A percentile compares a stretch with the other conserved stretches of the same genome.
phyloP scores from a whole-genome alignment of 2,113 vertebrate genomes.

The Caretta caretta region DNA sequence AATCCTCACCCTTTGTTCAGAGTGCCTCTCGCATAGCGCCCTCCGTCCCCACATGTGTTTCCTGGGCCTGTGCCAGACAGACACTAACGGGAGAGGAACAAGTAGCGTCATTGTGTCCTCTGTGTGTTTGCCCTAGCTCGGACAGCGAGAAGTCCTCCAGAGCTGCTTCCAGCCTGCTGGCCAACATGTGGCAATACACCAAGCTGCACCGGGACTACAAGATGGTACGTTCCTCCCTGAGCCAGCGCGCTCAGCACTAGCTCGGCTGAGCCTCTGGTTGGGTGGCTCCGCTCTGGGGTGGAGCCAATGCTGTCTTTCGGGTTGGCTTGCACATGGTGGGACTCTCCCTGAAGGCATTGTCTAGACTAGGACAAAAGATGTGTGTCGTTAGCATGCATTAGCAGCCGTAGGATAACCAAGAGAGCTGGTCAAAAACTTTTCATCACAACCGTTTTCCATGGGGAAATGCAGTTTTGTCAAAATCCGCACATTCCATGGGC shows the following conservation, averaged over 20 bases:
- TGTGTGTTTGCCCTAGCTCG: slow-evolving; percentile 70
- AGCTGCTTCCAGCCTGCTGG: slow-evolving; percentile 89
- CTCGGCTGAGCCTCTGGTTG: too few species aligned
- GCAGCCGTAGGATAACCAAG: neutral
- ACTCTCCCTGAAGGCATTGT: neutral
- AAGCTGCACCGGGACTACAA: slow-evolving; percentile 91
- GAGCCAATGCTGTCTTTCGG: neutral
- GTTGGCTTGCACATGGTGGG: neutral
- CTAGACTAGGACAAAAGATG: neutral
- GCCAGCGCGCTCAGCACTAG: fast-evolving
- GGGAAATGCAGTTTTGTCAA: neutral
- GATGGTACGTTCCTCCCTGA: slow-evolving; percentile 71
- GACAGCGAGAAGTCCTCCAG: slow-evolving; percentile 84
- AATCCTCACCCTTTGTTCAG: neutral
- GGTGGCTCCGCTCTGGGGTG: neutral
- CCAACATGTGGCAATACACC: slow-evolving; percentile 95
- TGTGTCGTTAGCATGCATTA: neutral
- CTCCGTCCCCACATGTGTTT: neutral
- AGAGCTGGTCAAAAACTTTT: neutral
- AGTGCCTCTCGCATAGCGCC: neutral
- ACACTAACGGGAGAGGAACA: neutral
- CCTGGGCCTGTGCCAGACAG: neutral
- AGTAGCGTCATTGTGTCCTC: neutral
- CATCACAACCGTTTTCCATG: neutral
- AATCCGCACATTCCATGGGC: neutral